phyloP scores from a whole-genome alignment of 2,113 vertebrate species.

The Dipodomys stephensi region DNA sequence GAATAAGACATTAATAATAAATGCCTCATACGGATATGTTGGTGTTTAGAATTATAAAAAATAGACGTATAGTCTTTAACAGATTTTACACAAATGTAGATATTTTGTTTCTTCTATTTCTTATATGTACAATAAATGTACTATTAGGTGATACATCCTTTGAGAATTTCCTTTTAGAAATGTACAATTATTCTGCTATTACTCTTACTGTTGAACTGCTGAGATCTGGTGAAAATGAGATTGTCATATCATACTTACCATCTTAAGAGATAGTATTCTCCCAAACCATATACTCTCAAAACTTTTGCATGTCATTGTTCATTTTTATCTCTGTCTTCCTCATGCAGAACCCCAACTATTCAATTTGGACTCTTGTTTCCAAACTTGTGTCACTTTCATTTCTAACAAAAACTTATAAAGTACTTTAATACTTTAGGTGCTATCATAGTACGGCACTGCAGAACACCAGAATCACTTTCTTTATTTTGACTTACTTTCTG shows the following conservation, averaged over 20 bases:
- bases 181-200: background rate
- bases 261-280: background rate
- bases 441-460: background rate
- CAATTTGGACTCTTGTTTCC: constrained; percentile 2
- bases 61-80: background rate
- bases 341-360: background rate
- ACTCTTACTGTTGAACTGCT: background rate
- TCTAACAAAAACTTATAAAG: background rate
- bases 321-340: constrained; percentile 17
- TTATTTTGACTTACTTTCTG: background rate
- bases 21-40: background rate
- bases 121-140: background rate
- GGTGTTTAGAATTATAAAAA: constrained; percentile 1
- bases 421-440: background rate
- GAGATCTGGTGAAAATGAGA: constrained; percentile 1
- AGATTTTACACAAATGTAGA: background rate
- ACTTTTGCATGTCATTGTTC: background rate
- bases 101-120: background rate
- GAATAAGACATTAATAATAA: background rate
- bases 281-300: background rate
- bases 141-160: background rate
- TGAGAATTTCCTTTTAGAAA: constrained; percentile 37
- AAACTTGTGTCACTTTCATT: background rate
- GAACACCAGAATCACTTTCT: background rate
- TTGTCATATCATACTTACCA: background rate